Evolutionary conservation across 2,888 invertebrate species (phyloP), one percentile per base, ranked within the genome.

Genomic region (Macrosiphum euphorbiae): DNA sequence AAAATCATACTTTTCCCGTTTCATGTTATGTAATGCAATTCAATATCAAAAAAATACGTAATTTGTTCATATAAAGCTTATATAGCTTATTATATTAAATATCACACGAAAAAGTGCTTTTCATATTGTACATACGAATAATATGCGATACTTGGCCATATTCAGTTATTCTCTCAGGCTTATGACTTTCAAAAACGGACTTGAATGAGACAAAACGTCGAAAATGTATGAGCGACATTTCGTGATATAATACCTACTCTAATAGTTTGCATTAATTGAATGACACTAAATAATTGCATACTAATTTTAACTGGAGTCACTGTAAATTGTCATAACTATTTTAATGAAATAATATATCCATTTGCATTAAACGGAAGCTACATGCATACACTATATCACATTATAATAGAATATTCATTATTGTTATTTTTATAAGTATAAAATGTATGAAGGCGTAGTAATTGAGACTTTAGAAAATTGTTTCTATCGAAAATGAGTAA

Each of bases 11-110:
- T 8, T 85, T 26, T 50, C 20, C 16, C 16, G 20, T n/a, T 26
- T 90, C 20, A 78, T 78, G 78, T 24, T 78, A 26, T 78, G 8
- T 78, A 52, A 78, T 90, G 41, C 50, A 90, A 84, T 78, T 28
- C 78, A 50, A 35, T 35, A 78, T 52, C n/a, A 50, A 67, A 90
- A 24, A 47, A 50, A 52, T 10, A 52, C 26, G 10, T 24, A 55
- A 88, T 55, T 52, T 35, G n/a, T 52, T 88, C 16, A n/a, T 50
- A 20, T 88, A 24, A n/a, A 88, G 16, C 28, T 13, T 28, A 26
- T 26, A 28, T n/a, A n/a, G n/a, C n/a, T n/a, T n/a, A n/a, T n/a
- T n/a, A n/a, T n/a, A n/a, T n/a, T n/a, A 85, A 85, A 85, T 85
- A 85, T 10, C 35, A 44, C 20, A 78, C 3, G 35, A 78, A 35